Evolutionary conservation across 2,113 vertebrate species (phyloP), one percentile per base, ranked within the genome.

Genomic region (Plestiodon gilberti): DNA sequence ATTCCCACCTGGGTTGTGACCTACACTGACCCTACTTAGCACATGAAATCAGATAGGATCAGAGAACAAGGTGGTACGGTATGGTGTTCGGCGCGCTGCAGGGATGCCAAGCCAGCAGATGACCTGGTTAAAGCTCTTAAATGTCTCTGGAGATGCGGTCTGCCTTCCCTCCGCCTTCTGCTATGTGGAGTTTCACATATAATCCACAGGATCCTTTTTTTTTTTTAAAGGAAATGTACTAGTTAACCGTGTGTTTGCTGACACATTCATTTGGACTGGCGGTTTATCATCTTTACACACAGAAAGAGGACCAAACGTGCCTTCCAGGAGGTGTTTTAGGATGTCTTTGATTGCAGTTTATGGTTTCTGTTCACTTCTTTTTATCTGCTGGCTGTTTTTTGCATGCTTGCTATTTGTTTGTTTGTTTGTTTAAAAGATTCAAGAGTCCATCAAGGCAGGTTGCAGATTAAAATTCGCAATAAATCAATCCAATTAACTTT

Each of bases 1-100:
- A 89, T 83, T 93, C 84, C 81, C 85, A 67, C 9, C 89, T 89
- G 79, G 87, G 81, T 83, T 52, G 87, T 93, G 87, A 85, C 91
- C 91, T 77, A 28, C 70, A 33, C 78, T 90, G 92, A 91, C 93
- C 90, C 90, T 67, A 78, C 91, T 92, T 15, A 0, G 71, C 88
- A 57, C 81, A 87, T 93, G 94, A 94, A 94, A 93, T 48, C 1
- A 0, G 89, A 94, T 91, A 91, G 86, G 86, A 78, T 87, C 59
- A 55, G 71, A n/a, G 81, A 84, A 85, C 30, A 70, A 65, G 28
- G 85, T 87, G 86, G 90, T 92, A 78, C 87, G 91, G 91, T 64
- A 1, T 87, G 93, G n/a, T 55, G 89, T 89, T 88, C 85, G 79
- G 90, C 55, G 83, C 74, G 17, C 86, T 89, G 88, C 55, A 78